A percentile compares a stretch with the other conserved stretches of the same genome.
phyloP scores from a whole-genome alignment of 2,113 vertebrate genomes.

The Centropus bengalensis region DNA sequence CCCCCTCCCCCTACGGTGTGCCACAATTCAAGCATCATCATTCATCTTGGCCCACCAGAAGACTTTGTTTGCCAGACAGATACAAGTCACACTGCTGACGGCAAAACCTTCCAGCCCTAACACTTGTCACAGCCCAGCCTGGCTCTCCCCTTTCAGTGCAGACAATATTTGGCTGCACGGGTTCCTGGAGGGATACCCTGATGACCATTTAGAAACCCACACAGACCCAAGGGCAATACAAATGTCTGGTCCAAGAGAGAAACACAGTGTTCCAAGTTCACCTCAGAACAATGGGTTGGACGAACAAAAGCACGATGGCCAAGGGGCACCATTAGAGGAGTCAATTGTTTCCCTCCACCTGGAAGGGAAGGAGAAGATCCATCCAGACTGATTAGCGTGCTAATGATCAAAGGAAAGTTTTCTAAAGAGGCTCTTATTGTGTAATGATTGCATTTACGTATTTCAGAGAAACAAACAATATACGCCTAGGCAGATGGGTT shows the following conservation, averaged over 20 bases:
- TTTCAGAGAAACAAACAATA: slow-evolving; percentile 45
- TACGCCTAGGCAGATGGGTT: not conserved
- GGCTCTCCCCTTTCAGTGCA: not conserved
- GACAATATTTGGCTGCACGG: not conserved
- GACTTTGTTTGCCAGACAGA: not conserved
- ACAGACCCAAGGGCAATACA: not conserved
- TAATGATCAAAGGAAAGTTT: slow-evolving; percentile 47
- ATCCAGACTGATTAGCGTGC: slow-evolving; percentile 52
- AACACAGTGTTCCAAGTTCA: slow-evolving; percentile 61
- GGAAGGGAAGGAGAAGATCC: slow-evolving; percentile 62
- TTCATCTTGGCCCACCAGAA: not conserved
- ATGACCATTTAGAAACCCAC: not conserved
- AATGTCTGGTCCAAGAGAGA: slow-evolving; percentile 36
- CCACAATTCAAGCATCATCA: not conserved
- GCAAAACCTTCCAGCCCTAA: slow-evolving; percentile 8
- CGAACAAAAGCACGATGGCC: slow-evolving; percentile 12
- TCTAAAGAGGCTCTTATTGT: slow-evolving; percentile 37
- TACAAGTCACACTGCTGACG: not conserved
- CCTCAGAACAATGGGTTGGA: slow-evolving; percentile 57
- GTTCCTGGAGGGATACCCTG: slow-evolving; percentile 23
- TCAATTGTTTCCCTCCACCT: slow-evolving; percentile 63
- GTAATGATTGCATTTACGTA: slow-evolving; percentile 45
- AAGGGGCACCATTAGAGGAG: slow-evolving; percentile 29
- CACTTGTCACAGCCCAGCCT: not conserved
- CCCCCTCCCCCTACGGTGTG: not conserved